Evolutionary conservation across 2,113 vertebrate species (phyloP).

Genomic region (Anseranas semipalmata): DNA sequence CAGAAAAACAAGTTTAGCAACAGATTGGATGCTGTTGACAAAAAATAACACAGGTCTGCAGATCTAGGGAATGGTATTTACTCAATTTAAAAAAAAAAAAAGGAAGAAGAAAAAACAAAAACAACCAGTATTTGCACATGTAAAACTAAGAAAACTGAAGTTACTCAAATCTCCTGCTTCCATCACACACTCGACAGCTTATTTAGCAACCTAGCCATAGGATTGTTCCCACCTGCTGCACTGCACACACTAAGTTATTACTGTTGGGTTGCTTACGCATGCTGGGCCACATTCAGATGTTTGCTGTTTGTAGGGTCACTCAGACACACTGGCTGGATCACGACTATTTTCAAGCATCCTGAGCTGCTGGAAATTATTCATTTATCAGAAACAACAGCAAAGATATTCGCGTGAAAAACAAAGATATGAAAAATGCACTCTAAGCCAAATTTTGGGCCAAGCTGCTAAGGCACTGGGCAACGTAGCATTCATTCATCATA

Average conservation of each 20-base stretch:
- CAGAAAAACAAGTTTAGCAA: slow-evolving; percentile 21
- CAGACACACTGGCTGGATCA: slow-evolving; percentile 57
- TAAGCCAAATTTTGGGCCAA: slow-evolving; percentile 26
- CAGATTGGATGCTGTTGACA: background rate
- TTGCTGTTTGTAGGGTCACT: slow-evolving; percentile 56
- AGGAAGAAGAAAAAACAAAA: too few species aligned
- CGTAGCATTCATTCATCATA: slow-evolving; percentile 34
- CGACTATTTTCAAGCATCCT: slow-evolving; percentile 53
- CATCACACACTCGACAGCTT: background rate
- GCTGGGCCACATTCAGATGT: slow-evolving; percentile 43
- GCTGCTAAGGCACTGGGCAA: background rate
- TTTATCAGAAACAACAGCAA: slow-evolving; percentile 56
- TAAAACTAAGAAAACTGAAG: slow-evolving; percentile 9
- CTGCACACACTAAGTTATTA: slow-evolving; percentile 11
- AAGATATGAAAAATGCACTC: slow-evolving; percentile 19
- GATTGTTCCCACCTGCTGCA: slow-evolving; percentile 36
- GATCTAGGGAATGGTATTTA: background rate
- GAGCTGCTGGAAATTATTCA: slow-evolving; percentile 46
- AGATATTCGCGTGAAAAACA: slow-evolving; percentile 46
- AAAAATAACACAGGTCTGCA: background rate
- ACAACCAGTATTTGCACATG: background rate
- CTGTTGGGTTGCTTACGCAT: slow-evolving; percentile 36
- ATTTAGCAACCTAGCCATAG: slow-evolving; percentile 26
- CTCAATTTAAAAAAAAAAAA: background rate
- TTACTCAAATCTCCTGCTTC: background rate